Conservation (phyloP, 2,113 vertebrate genomes). For the Gobiocypris rarus region DNA sequence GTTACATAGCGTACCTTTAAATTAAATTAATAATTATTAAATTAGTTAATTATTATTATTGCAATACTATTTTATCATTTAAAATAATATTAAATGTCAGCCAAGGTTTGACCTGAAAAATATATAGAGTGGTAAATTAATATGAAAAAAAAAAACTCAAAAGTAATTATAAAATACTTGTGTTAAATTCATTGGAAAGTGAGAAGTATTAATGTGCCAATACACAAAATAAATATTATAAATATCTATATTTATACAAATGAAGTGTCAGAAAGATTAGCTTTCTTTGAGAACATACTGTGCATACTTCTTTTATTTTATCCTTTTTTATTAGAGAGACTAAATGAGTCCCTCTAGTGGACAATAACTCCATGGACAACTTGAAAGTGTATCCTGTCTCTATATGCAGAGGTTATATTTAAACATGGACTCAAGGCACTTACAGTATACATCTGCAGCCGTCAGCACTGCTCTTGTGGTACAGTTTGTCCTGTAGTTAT, state of each 20-base stretch:
- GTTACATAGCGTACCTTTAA: too few relatives aligned
- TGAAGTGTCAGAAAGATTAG: background rate
- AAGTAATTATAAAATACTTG: too few relatives aligned
- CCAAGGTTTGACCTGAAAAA: too few relatives aligned
- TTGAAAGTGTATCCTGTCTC: background rate
- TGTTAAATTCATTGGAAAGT: too few relatives aligned
- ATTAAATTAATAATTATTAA: too few relatives aligned
- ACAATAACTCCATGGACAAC: background rate
- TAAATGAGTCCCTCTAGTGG: conserved; percentile 29
- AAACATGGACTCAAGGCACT: background rate
- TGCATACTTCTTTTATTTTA: too few relatives aligned
- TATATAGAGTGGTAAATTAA: too few relatives aligned
- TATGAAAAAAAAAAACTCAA: too few relatives aligned
- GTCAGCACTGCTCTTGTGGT: background rate
- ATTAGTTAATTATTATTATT: too few relatives aligned
- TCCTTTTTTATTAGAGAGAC: background rate
- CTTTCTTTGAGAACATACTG: background rate
- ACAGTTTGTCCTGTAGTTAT: background rate
- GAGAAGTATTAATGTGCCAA: background rate
- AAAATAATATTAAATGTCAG: too few relatives aligned
- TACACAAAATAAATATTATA: background rate
- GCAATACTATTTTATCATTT: too few relatives aligned
- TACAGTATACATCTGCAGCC: conserved; percentile 14
- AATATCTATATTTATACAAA: background rate
- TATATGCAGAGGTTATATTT: conserved; percentile 8